Base-by-base conservation (phyloP, 1,140 invertebrate genomes). In the Meloidogyne chitwoodi region DNA sequence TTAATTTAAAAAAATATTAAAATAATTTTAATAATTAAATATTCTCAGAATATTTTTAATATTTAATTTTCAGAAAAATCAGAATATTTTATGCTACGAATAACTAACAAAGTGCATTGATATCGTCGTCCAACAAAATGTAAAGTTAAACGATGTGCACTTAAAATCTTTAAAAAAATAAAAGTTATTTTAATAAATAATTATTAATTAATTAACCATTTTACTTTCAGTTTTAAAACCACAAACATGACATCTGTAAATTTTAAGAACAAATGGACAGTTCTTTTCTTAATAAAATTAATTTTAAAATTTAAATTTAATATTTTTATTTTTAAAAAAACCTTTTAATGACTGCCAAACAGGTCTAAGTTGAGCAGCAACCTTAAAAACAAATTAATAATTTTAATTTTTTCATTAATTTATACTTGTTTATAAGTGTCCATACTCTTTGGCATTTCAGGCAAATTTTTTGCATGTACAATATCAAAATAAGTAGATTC, bases 401-500 rank as follows among this genome's bases (percentile, higher is more conserved):
- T 8, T 22, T 66, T 31, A n/a, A n/a, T 34, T 14, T 14, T 12
- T 41, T 16, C 38, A 74, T 8, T 12, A 56, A 22, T 10, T 12
- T 29, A 70, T 26, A 81, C 80, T 34, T 84, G 81, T 65, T 87
- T 85, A 73, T 86, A 86, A 1, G 84, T 86, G 48, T 86, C 85
- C 56, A 87, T 80, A 65, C 85, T 87, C 44, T 86, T 87, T 11
- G 85, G 84, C 31, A 79, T 77, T 71, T 86, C 85, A 6, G 85
- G 85, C 16, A 86, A 62, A 82, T 86, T 86, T 19, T 80, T 74
- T 2, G 84, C 85, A 74, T 87, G 84, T 27, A 73, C 86, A 69
- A 86, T 86, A 72, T 86, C 85, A 38, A 72, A 83, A 69, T 86
- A 86, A 14, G 85, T 87, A 27, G 83, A 78, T 63, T 86, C 85